These are phyloP conservation scores for Xenentodon cancila DNA, from an alignment of 2,797 vertebrate species.

Conservation along the genomic window DNA sequence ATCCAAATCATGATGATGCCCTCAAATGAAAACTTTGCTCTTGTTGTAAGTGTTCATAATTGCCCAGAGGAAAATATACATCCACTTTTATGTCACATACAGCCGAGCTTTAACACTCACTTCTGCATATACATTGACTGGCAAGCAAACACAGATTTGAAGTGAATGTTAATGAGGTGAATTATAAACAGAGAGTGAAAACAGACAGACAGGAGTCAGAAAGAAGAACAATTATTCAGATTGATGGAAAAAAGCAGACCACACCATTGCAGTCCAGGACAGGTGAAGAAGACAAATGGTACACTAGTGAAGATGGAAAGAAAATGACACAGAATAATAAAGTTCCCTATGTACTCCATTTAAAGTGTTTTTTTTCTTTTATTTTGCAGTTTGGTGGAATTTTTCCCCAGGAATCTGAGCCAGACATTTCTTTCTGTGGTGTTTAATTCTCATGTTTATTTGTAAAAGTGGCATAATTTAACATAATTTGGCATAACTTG, in stretches of 20 bases:
- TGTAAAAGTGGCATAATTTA: too few relatives aligned
- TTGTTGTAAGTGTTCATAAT: too few relatives aligned
- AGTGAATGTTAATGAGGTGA: conserved; percentile 16
- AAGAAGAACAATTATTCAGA: conserved; percentile 12
- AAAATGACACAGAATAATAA: too few relatives aligned
- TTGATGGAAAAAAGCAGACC: conserved; percentile 23
- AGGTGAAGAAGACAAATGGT: conserved; percentile 2
- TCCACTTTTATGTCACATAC: too few relatives aligned
- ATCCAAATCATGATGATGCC: background rate
- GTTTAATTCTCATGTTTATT: too few relatives aligned
- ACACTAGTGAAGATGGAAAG: conserved; percentile 8
- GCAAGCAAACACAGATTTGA: conserved; percentile 39
- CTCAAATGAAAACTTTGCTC: background rate
- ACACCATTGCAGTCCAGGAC: conserved; percentile 8
- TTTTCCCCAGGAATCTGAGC: too few relatives aligned
- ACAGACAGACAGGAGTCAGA: too few relatives aligned
- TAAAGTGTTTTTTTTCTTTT: background rate
- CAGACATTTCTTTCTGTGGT: too few relatives aligned
- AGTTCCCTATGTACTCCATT: background rate
- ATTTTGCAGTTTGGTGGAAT: too few relatives aligned
- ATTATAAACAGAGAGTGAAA: conserved; percentile 10
- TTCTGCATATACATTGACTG: conserved; percentile 59
- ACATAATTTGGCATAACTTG: too few relatives aligned
- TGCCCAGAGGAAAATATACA: background rate
- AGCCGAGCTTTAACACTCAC: background rate